A percentile compares a stretch with the other conserved stretches of the same genome.
Conservation (phyloP, 2,113 vertebrate genomes). For the Halichoerus grypus region DNA sequence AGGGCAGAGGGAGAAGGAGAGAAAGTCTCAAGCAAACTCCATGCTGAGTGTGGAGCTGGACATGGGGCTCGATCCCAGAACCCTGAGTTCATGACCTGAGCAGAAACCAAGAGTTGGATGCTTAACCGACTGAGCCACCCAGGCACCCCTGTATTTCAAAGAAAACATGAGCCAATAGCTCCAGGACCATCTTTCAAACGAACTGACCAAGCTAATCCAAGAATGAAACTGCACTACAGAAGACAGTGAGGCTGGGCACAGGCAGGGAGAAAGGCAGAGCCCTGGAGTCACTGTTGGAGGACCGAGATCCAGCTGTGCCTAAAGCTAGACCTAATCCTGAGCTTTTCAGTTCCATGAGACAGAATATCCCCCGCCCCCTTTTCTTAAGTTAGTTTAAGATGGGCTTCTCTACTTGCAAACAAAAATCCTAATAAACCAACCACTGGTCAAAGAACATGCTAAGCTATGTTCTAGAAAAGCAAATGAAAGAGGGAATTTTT, state of each 20-base stretch:
- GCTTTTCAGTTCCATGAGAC: background rate
- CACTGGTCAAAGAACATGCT: background rate
- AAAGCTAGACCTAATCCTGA: background rate
- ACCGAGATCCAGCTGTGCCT: background rate
- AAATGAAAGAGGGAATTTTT: background rate
- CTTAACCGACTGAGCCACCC: background rate
- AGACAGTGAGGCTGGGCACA: background rate
- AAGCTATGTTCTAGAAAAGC: background rate
- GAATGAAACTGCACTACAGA: background rate
- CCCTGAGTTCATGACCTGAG: background rate
- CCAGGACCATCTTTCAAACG: background rate
- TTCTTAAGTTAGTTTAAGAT: background rate
- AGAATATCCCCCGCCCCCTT: background rate
- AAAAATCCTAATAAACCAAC: background rate
- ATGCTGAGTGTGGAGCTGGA: background rate
- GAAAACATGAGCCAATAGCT: background rate
- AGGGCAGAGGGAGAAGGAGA: background rate
- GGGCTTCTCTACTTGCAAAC: background rate
- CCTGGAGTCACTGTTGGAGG: background rate
- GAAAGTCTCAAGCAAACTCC: background rate
- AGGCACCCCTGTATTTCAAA: background rate
- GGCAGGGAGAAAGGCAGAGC: background rate
- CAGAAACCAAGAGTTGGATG: background rate
- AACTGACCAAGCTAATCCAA: too few relatives aligned
- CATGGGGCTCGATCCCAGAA: background rate